These are phyloP conservation scores for Odontocolon sp. DNA, from an alignment of 2,888 invertebrate species.

Conservation along the genomic window DNA sequence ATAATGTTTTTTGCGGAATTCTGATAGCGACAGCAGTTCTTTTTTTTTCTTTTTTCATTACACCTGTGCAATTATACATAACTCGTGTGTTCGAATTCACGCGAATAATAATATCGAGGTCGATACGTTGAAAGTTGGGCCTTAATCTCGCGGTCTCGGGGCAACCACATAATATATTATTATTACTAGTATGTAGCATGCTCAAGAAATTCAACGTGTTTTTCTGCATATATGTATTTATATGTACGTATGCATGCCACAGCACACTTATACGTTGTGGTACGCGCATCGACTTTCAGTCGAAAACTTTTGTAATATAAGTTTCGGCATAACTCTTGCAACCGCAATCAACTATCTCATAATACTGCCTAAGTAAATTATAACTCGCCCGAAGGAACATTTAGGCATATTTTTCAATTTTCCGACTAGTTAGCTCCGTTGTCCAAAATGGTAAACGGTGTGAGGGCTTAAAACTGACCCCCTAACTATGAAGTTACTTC, in stretches of 20 bases:
- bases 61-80: neutral
- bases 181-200: slow-evolving; percentile 4
- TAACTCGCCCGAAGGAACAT: slow-evolving; percentile 18
- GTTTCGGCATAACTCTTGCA: slow-evolving; percentile 56
- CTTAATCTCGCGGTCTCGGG: slow-evolving; percentile 11
- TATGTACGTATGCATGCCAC: too few relatives aligned
- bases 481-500: neutral
- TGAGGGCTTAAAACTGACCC: neutral
- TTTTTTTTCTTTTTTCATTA: neutral
- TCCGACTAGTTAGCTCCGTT: neutral
- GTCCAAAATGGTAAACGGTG: neutral
- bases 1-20: neutral
- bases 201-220: neutral
- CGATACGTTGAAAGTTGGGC: slow-evolving; percentile 29
- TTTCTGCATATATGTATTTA: too few relatives aligned
- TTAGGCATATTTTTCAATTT: slow-evolving; percentile 10
- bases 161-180: slow-evolving; percentile 10
- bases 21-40: neutral
- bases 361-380: slow-evolving; percentile 51
- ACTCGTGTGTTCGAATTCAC: neutral
- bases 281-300: slow-evolving; percentile 16
- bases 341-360: slow-evolving; percentile 39
- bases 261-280: neutral
- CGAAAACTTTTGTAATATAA: slow-evolving; percentile 67
- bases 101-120: slow-evolving; percentile 32